phyloP scores from a whole-genome alignment of 2,888 invertebrate genomes.

The Agonopterix heracliana region DNA sequence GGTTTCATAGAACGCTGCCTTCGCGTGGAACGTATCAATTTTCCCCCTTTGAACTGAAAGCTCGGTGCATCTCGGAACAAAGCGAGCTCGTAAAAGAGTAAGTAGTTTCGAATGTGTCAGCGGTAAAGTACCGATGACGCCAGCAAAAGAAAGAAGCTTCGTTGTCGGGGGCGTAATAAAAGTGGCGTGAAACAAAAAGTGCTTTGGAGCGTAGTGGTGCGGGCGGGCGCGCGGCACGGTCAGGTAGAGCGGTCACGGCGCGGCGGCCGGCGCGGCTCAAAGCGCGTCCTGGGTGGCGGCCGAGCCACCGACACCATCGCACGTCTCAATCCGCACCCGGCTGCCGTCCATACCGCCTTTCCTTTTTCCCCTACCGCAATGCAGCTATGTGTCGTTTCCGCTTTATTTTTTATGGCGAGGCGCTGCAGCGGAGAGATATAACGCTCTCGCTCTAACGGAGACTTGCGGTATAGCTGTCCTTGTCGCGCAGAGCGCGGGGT shows the following conservation, averaged over 20 bases:
- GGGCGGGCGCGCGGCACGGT: slow-evolving; percentile 31
- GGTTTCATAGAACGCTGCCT: slow-evolving; percentile 36
- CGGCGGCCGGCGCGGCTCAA: slow-evolving; percentile 45
- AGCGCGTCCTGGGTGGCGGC: slow-evolving; percentile 73
- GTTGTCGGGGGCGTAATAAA: slow-evolving; percentile 66
- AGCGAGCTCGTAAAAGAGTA: slow-evolving; percentile 62
- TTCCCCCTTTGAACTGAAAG: slow-evolving; percentile 52
- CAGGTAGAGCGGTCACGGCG: slow-evolving; percentile 41
- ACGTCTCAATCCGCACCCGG: slow-evolving; percentile 76
- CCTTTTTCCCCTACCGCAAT: slow-evolving; percentile 74
- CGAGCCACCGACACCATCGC: slow-evolving; percentile 73
- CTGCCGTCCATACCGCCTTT: slow-evolving; percentile 70
- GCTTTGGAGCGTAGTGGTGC: slow-evolving; percentile 17
- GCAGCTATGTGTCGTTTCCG: slow-evolving; percentile 75
- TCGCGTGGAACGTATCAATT: slow-evolving; percentile 55
- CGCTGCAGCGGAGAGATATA: slow-evolving; percentile 72
- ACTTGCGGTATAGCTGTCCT: slow-evolving; percentile 46
- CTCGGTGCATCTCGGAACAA: slow-evolving; percentile 49
- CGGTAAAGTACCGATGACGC: slow-evolving; percentile 57
- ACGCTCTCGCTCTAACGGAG: slow-evolving; percentile 55
- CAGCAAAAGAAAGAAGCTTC: slow-evolving; percentile 39
- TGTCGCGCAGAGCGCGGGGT: slow-evolving; percentile 43
- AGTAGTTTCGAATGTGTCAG: slow-evolving; percentile 68
- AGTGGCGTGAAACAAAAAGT: slow-evolving; percentile 70
- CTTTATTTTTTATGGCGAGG: slow-evolving; percentile 69